Conservation (phyloP, 1,140 invertebrate species). For the Panagrolaimus sp. region DNA sequence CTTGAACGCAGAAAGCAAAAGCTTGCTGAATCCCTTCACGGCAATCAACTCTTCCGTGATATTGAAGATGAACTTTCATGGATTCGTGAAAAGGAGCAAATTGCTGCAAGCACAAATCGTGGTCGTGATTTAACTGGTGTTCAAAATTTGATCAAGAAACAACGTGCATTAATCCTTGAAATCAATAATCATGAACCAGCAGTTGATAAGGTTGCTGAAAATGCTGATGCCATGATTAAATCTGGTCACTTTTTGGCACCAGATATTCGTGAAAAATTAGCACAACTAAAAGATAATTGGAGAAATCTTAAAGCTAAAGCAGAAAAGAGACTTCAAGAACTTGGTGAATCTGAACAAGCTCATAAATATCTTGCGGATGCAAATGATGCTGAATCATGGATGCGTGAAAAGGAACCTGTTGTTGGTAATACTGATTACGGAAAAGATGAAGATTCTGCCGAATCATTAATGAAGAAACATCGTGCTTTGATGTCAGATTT, state of each 20-base stretch:
- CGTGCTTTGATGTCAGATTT: conserved; percentile 93
- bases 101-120: conserved; percentile 90
- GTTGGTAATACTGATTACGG: conserved; percentile 87
- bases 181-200: conserved; percentile 93
- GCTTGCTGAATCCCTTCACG: conserved; percentile 81
- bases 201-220: conserved; percentile 66
- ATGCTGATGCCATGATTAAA: conserved; percentile 37
- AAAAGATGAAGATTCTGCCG: conserved; percentile 96
- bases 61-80: conserved; percentile 97
- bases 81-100: conserved; percentile 95
- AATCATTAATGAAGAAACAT: conserved; percentile 87
- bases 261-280: conserved; percentile 56
- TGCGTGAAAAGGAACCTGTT: conserved; percentile 97
- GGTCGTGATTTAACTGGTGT: conserved; percentile 95
- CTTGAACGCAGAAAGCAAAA: conserved; percentile 77
- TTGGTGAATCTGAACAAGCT: conserved; percentile 93
- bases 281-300: conserved; percentile 57
- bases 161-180: conserved; percentile 92
- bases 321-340: conserved; percentile 80
- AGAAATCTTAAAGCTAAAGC: conserved; percentile 62
- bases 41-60: conserved; percentile 92
- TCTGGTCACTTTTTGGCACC: conserved; percentile 55
- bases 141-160: conserved; percentile 97
- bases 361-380: conserved; percentile 99
- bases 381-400: conserved; percentile 85